These are phyloP conservation scores for Diachrysia chrysitis DNA, from an alignment of 2,888 invertebrate genomes.

Conservation along the genomic window DNA sequence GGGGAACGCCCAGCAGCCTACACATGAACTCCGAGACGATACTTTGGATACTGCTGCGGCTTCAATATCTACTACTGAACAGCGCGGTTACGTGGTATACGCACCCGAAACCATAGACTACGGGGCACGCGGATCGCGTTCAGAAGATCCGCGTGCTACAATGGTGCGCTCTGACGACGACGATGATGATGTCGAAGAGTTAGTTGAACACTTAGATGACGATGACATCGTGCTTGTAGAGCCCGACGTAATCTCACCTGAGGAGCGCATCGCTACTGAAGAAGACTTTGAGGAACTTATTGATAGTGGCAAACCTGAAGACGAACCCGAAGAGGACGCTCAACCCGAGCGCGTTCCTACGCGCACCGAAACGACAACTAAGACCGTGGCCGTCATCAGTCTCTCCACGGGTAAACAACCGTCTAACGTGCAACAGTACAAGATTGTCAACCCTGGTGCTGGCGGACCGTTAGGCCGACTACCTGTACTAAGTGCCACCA, in stretches of 20 bases:
- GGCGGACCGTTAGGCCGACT: slow-evolving; percentile 76
- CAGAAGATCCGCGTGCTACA: slow-evolving; percentile 80
- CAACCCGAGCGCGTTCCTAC: slow-evolving; percentile 79
- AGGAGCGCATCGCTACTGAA: slow-evolving; percentile 90
- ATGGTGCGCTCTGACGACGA: slow-evolving; percentile 75
- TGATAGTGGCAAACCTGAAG: slow-evolving; percentile 90
- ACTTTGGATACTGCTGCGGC: slow-evolving; percentile 79
- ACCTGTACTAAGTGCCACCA: slow-evolving; percentile 75
- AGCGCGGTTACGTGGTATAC: slow-evolving; percentile 91
- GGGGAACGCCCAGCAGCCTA: slow-evolving; percentile 74
- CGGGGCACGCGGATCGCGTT: slow-evolving; percentile 66
- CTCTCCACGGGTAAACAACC: slow-evolving; percentile 83
- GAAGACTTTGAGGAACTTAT: slow-evolving; percentile 92
- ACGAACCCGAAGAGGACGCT: slow-evolving; percentile 78
- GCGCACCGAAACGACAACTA: slow-evolving; percentile 86
- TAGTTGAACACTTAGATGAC: slow-evolving; percentile 84
- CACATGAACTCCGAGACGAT: slow-evolving; percentile 82
- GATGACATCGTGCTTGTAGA: slow-evolving; percentile 91
- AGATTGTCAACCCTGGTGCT: slow-evolving; percentile 77
- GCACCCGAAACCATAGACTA: slow-evolving; percentile 90
- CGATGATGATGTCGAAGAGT: slow-evolving; percentile 78
- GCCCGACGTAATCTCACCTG: slow-evolving; percentile 89
- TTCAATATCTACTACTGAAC: slow-evolving; percentile 75
- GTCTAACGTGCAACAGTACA: slow-evolving; percentile 82
- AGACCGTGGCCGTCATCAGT: slow-evolving; percentile 88